Evolutionary conservation across 2,797 vertebrate genomes (phyloP).

Genomic region (Mormyrops attenuatus): DNA sequence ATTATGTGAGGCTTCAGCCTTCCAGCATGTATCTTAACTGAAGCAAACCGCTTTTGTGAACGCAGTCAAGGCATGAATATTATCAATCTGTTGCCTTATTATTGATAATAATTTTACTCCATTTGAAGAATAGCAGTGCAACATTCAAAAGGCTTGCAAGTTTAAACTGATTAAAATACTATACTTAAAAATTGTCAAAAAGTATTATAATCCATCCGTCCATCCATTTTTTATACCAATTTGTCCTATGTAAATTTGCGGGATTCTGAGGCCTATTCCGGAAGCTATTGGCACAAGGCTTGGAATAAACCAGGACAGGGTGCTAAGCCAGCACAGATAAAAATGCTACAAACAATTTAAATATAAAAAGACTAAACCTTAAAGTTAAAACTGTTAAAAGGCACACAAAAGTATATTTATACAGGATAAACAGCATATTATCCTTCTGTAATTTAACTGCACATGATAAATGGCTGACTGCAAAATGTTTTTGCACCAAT

Average conservation of each 20-base stretch:
- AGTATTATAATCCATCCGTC: neutral
- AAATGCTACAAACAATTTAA: neutral
- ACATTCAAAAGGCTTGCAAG: neutral
- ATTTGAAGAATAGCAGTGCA: neutral
- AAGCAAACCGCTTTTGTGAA: neutral
- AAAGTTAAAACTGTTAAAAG: neutral
- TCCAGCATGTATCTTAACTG: neutral
- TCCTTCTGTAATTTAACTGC: neutral
- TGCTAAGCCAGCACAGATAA: neutral
- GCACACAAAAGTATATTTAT: neutral
- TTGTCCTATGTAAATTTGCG: neutral
- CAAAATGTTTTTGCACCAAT: neutral
- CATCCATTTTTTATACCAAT: neutral
- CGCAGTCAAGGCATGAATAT: neutral
- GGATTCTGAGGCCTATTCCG: neutral
- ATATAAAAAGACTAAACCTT: neutral
- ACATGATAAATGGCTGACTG: neutral
- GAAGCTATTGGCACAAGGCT: neutral
- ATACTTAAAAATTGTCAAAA: neutral
- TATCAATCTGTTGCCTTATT: neutral
- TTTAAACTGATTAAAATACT: neutral
- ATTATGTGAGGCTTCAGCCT: neutral
- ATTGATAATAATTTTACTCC: neutral
- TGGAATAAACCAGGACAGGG: neutral
- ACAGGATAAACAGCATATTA: neutral